phyloP scores from a whole-genome alignment of 2,113 vertebrate species.

The Syngnathus floridae region DNA sequence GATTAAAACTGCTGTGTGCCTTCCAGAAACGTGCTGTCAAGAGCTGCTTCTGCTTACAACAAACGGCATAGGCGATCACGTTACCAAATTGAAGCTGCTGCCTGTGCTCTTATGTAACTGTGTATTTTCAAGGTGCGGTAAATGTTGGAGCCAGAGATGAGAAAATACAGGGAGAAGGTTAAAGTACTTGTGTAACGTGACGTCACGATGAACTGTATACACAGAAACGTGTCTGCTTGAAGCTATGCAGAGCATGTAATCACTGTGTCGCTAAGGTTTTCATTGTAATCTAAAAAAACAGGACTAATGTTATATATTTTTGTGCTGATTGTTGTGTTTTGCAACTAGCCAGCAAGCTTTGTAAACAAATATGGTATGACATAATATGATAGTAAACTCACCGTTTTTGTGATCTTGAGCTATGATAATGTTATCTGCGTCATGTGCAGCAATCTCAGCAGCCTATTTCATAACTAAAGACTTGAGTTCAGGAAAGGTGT shows the following conservation, averaged over 20 bases:
- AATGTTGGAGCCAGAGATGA: slow-evolving; percentile 16
- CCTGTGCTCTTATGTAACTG: slow-evolving; percentile 26
- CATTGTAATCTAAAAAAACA: not conserved
- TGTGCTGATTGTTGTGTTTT: not conserved
- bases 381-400: not conserved
- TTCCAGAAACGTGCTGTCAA: slow-evolving; percentile 30
- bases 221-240: not conserved
- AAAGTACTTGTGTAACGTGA: slow-evolving; percentile 34
- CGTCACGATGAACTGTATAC: slow-evolving; percentile 6
- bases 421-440: slow-evolving; percentile 5
- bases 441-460: slow-evolving; percentile 15
- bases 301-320: not conserved
- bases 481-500: slow-evolving; percentile 30
- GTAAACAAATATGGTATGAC: not conserved
- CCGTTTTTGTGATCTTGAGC: not conserved
- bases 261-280: not conserved
- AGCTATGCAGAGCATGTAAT: slow-evolving; percentile 9
- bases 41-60: slow-evolving; percentile 2
- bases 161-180: slow-evolving; percentile 12
- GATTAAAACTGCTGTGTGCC: slow-evolving; percentile 26
- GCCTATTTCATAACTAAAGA: slow-evolving; percentile 26
- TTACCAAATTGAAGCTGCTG: slow-evolving; percentile 16
- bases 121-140: slow-evolving; percentile 10
- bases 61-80: slow-evolving; percentile 24
- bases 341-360: not conserved